phyloP scores from a whole-genome alignment of 2,888 invertebrate genomes.

The Ornithoptera priamus region DNA sequence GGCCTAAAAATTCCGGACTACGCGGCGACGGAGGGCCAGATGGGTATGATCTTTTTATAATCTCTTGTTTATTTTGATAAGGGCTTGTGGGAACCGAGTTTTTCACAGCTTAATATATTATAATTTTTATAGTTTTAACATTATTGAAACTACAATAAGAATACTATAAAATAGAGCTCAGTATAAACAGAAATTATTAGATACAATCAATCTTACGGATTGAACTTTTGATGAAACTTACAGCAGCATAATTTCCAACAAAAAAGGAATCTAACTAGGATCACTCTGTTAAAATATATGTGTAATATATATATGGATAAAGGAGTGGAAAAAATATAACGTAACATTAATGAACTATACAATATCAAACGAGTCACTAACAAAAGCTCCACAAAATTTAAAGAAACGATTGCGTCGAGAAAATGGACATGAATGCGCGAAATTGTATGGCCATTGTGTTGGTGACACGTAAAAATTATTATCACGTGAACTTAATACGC shows the following conservation, averaged over 20 bases:
- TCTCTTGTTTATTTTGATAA: slow-evolving; percentile 33
- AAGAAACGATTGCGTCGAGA: slow-evolving; percentile 44
- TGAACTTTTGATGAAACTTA: too few species aligned
- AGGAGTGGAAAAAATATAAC: too few species aligned
- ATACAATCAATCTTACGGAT: not conserved
- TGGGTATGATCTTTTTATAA: slow-evolving; percentile 58
- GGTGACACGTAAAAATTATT: slow-evolving; percentile 33
- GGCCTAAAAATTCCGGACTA: slow-evolving; percentile 69
- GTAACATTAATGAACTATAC: not conserved
- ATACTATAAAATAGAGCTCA: too few species aligned
- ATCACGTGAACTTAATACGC: slow-evolving; percentile 17
- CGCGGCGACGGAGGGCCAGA: slow-evolving; percentile 64
- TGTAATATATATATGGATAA: too few species aligned
- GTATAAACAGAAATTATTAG: not conserved
- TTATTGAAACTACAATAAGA: not conserved
- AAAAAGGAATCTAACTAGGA: too few species aligned
- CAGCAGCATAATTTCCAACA: too few species aligned
- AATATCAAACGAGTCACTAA: not conserved
- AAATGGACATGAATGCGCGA: slow-evolving; percentile 47
- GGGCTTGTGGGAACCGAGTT: slow-evolving; percentile 25
- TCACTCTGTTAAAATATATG: too few species aligned
- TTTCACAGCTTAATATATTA: slow-evolving; percentile 1
- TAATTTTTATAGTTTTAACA: not conserved
- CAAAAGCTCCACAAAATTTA: slow-evolving; percentile 35
- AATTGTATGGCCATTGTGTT: slow-evolving; percentile 57